These are phyloP conservation scores for Crypturellus tataupa DNA, from an alignment of 2,797 vertebrate species.

Conservation along the genomic window DNA sequence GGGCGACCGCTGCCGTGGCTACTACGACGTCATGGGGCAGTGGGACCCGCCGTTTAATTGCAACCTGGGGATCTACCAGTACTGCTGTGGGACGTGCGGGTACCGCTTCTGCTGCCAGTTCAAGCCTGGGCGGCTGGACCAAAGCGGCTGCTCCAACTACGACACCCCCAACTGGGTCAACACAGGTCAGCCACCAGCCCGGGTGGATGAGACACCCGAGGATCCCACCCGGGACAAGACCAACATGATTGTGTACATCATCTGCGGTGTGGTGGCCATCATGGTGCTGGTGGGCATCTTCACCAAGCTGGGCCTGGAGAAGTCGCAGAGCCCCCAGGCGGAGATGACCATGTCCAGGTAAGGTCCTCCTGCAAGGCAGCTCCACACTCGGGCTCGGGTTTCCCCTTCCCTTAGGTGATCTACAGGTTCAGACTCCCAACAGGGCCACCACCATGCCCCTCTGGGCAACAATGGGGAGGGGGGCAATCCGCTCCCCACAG, in stretches of 20 bases:
- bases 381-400: background rate
- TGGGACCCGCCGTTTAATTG: slow-evolving; percentile 98
- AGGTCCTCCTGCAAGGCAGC: slow-evolving; percentile 18
- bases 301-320: slow-evolving; percentile 94
- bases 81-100: slow-evolving; percentile 97
- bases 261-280: slow-evolving; percentile 96
- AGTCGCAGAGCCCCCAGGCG: slow-evolving; percentile 89
- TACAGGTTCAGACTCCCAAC: background rate
- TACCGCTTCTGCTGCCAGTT: slow-evolving; percentile 99
- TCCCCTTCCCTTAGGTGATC: background rate
- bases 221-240: slow-evolving; percentile 91
- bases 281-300: slow-evolving; percentile 96
- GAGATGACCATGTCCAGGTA: slow-evolving; percentile 96
- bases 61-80: slow-evolving; percentile 92
- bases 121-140: slow-evolving; percentile 91
- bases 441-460: background rate
- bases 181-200: slow-evolving; percentile 87
- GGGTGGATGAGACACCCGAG: slow-evolving; percentile 87
- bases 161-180: slow-evolving; percentile 97
- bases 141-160: slow-evolving; percentile 96
- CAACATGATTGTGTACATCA: slow-evolving; percentile 97
- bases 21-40: slow-evolving; percentile 98
- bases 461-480: background rate
- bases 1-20: slow-evolving; percentile 91
- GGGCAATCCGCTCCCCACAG: background rate